Evolutionary conservation across 2,888 invertebrate genomes (phyloP).

Genomic region (Dryobota labecula): DNA sequence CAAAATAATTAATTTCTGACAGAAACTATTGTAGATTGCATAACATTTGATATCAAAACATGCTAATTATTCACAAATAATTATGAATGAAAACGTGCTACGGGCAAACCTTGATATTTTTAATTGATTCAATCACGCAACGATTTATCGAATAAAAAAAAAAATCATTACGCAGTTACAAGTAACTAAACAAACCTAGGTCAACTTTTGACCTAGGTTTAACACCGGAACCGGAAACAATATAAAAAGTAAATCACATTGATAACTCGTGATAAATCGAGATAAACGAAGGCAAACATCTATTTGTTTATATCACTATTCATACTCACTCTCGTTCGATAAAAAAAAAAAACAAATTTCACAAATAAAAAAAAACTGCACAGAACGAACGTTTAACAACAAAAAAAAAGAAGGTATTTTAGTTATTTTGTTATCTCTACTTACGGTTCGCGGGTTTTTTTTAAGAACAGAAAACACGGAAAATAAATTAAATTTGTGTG

Average conservation of each 20-base stretch:
- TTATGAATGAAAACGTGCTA: conserved; percentile 42
- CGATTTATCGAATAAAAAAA: conserved; percentile 15
- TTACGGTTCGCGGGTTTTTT: conserved; percentile 68
- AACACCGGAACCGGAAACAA: conserved; percentile 58
- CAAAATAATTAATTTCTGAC: not conserved
- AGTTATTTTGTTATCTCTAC: conserved; percentile 48
- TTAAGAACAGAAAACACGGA: conserved; percentile 72
- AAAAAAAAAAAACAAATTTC: conserved; percentile 30
- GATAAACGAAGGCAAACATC: conserved; percentile 58
- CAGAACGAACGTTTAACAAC: conserved; percentile 54
- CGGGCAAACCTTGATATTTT: conserved; percentile 35
- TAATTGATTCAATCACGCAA: conserved; percentile 40
- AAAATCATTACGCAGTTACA: conserved; percentile 14
- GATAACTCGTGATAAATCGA: conserved; percentile 56
- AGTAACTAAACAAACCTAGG: conserved; percentile 56
- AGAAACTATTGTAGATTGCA: conserved; percentile 3
- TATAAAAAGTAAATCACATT: conserved; percentile 65
- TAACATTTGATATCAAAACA: conserved; percentile 16
- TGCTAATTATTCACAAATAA: conserved; percentile 35
- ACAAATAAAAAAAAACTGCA: conserved; percentile 47
- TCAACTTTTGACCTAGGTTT: conserved; percentile 62
- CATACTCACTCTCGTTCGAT: conserved; percentile 50
- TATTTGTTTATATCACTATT: conserved; percentile 57
- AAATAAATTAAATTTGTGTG: conserved; percentile 74
- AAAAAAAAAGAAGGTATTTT: conserved; percentile 5